A percentile compares a stretch with the other conserved stretches of the same genome.
Evolutionary conservation across 2,113 vertebrate genomes (phyloP).

Genomic region (Ariopsis seemanni): DNA sequence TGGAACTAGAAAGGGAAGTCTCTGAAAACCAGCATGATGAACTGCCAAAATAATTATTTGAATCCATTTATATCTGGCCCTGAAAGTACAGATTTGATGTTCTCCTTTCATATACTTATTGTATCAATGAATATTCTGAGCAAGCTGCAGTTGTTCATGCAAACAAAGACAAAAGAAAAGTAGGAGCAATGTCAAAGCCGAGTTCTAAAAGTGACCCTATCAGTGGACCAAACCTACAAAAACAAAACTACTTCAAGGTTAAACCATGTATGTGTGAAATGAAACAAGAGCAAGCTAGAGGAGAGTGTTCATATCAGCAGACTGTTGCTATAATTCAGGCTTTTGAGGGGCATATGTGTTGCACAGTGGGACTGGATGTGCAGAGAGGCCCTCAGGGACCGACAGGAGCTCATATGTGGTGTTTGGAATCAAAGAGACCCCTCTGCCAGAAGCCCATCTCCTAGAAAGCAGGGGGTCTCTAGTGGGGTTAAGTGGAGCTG

Average conservation of each 20-base stretch:
- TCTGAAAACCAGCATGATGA: not conserved
- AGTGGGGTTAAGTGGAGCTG: constrained; percentile 75
- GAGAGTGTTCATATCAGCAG: constrained; percentile 25
- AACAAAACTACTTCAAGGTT: constrained; percentile 43
- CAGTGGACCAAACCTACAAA: not conserved
- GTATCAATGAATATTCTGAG: not conserved
- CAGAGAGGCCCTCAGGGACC: constrained; percentile 68
- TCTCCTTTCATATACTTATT: not conserved
- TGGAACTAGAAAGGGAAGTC: not conserved
- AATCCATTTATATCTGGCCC: not conserved
- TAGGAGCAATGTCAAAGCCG: not conserved
- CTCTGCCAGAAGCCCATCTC: constrained; percentile 74
- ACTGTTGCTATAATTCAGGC: constrained; percentile 43
- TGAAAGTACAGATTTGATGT: not conserved
- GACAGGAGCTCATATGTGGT: constrained; percentile 60
- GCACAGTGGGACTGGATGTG: constrained; percentile 72
- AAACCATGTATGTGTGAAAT: constrained; percentile 43
- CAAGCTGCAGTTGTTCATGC: not conserved
- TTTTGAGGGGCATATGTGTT: constrained; percentile 67
- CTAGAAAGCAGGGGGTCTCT: constrained; percentile 71
- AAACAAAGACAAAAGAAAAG: not conserved
- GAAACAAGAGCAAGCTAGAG: not conserved
- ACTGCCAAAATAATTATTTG: not conserved
- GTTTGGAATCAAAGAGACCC: constrained; percentile 70
- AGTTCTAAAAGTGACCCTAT: constrained; percentile 20